phyloP scores from a whole-genome alignment of 30 jellyfish, hydroid and myxozoan genomes.

The Aurelia sp. region DNA sequence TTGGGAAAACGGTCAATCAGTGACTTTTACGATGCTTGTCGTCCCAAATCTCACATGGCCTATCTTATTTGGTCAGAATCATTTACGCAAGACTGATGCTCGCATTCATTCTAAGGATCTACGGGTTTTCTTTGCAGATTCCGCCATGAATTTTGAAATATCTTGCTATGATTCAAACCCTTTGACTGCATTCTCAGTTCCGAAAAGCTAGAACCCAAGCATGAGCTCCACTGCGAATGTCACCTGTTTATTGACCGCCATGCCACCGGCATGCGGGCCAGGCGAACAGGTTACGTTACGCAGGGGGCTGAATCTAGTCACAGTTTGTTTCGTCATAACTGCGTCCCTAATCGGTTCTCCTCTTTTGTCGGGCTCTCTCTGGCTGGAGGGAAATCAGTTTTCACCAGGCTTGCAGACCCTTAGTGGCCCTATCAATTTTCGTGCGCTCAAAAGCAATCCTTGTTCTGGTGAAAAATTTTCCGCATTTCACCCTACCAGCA shows the following conservation, averaged over 20 bases:
- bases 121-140: no score
- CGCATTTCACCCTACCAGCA: not conserved
- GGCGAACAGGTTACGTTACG: not conserved
- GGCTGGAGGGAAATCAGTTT: constrained; percentile 49
- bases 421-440: constrained; percentile 25
- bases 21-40: no score
- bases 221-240: constrained; percentile 53
- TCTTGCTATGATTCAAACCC: no score
- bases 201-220: not conserved
- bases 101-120: no score
- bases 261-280: not conserved
- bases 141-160: no score
- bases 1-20: no score
- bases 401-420: constrained; percentile 48
- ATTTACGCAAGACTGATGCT: no score
- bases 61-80: no score
- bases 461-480: not conserved
- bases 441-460: not conserved
- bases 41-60: no score
- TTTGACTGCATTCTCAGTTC: not conserved
- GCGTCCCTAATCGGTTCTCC: constrained; percentile 18
- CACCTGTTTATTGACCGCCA: constrained; percentile 38
- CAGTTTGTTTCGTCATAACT: constrained; percentile 12
- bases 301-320: constrained; percentile 37
- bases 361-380: constrained; percentile 19